Base-by-base conservation (phyloP, 1,140 invertebrate species). In the Drosophila insularis region DNA sequence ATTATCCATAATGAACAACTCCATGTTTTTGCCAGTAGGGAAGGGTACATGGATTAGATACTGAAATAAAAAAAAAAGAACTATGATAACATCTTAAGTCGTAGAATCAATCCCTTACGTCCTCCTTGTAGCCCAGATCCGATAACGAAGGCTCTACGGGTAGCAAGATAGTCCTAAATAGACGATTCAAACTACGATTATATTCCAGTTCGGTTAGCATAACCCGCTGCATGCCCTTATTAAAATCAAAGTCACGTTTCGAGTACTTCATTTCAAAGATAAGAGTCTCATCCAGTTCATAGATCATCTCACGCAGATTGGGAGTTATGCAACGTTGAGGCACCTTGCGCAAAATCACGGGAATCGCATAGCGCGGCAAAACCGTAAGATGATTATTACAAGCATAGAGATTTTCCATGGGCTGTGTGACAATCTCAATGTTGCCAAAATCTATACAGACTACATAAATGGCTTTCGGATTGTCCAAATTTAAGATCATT, bases 1-100 rank as follows among this genome's bases (percentile, higher is more conserved):
- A 61, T 90, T 91, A 39, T 91, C 90, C 85, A 85, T 90, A 19
- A 91, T 66, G 37, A 85, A 60, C 63, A 91, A 8, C 23, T 90
- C 60, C 4, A 89, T 62, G 23, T 69, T 66, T 3, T 76, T 72
- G 7, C 90, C 90, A 21, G 63, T 75, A 5, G 69, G 78, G 50
- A 91, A 58, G 0, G 19, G 37, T 4, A 85, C 39, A 8, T 78
- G 67, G 0, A 61, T 17, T 23, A 91, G 59, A 60, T 67, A 75
- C 90, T 91, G n/a, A n/a, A 56, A 62, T 8, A 21, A 39, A 50
- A 62, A 8, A 67, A 37, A 21, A n/a, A 17, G 1, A 23, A 8
- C 62, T 37, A 21, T 39, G 39, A 10, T n/a, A n/a, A 5, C 1
- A 11, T 53, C 17, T 19, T n/a, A n/a, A n/a, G n/a, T 23, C 11